These are phyloP conservation scores for Andricus curvator DNA, from an alignment of 2,888 invertebrate species.

Conservation along the genomic window DNA sequence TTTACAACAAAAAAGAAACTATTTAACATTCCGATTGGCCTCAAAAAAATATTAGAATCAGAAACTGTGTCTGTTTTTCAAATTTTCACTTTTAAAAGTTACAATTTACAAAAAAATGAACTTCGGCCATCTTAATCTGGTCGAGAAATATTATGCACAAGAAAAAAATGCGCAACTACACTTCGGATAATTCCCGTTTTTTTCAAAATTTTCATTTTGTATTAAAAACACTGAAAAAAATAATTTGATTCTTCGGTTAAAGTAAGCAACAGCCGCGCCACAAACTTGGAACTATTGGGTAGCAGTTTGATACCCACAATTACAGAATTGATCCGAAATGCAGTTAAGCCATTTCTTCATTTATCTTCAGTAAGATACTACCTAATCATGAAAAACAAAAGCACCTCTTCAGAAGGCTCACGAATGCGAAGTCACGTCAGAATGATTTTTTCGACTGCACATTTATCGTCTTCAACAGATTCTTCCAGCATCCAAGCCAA, in stretches of 20 bases:
- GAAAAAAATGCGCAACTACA: background rate
- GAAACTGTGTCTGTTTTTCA: too few species aligned
- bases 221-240: too few species aligned
- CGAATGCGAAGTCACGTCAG: background rate
- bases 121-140: background rate
- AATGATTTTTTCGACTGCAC: background rate
- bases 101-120: background rate
- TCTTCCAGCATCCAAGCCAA: conserved; percentile 19
- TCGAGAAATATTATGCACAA: background rate
- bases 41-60: too few species aligned
- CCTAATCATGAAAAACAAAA: background rate
- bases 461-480: background rate
- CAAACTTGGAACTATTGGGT: too few species aligned
- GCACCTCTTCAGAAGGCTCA: background rate
- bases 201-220: too few species aligned
- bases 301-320: too few species aligned
- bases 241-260: too few species aligned
- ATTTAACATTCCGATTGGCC: too few species aligned
- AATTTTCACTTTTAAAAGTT: too few species aligned
- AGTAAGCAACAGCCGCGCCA: too few species aligned
- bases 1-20: background rate
- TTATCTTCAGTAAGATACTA: background rate
- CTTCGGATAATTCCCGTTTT: background rate
- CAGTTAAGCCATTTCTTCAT: too few species aligned
- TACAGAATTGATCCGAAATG: too few species aligned